Percentiles rank a stretch among this genome's conserved stretches.
Conservation (phyloP, 2,888 invertebrate species). For the Argyresthia goedartella region DNA sequence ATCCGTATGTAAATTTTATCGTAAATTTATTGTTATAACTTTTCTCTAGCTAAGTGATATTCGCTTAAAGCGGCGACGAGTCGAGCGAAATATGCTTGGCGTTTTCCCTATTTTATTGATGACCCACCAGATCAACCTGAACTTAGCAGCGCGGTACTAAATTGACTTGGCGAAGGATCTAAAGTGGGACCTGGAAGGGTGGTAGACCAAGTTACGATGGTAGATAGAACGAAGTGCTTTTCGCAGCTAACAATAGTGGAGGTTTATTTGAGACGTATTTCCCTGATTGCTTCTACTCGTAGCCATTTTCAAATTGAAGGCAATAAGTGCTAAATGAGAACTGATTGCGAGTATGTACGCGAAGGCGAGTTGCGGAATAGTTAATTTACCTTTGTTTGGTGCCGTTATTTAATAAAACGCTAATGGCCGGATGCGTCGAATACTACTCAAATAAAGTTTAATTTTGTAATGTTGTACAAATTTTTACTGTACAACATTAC, state of each 20-base stretch:
- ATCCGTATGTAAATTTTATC: conserved; percentile 57
- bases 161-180: conserved; percentile 14
- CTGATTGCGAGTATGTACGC: conserved; percentile 19
- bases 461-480: too few species aligned
- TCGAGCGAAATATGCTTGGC: conserved; percentile 35
- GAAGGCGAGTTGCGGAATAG: conserved; percentile 6
- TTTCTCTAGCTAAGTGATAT: conserved; percentile 60
- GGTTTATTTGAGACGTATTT: conserved; percentile 36
- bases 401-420: too few species aligned
- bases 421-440: too few species aligned
- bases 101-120: conserved; percentile 37
- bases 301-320: conserved; percentile 34
- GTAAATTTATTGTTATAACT: conserved; percentile 62
- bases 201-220: conserved; percentile 22
- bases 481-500: too few species aligned
- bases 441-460: too few species aligned
- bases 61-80: conserved; percentile 22
- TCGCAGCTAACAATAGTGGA: conserved; percentile 20
- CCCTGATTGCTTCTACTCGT: conserved; percentile 31
- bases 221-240: conserved; percentile 16
- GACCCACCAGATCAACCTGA: conserved; percentile 5
- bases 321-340: conserved; percentile 30
- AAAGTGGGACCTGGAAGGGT: conserved; percentile 6
- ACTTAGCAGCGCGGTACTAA: background rate
- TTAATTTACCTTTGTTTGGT: too few species aligned